Evolutionary conservation across 2,888 invertebrate species (phyloP).

Genomic region (Meteorus colon): DNA sequence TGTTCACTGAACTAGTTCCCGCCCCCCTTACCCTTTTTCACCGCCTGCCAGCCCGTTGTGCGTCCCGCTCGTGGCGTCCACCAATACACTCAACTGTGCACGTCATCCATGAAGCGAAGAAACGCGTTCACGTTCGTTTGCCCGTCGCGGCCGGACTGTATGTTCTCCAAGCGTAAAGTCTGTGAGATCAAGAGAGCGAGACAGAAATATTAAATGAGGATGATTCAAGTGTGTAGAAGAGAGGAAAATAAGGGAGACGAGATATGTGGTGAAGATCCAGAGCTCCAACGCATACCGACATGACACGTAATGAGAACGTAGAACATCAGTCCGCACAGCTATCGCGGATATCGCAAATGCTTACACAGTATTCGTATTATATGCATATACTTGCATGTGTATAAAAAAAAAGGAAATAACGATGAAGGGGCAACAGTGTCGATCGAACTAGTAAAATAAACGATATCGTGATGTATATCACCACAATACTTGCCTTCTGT

Average conservation of each 20-base stretch:
- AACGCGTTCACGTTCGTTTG: slow-evolving; percentile 22
- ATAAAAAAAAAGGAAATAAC: slow-evolving; percentile 6
- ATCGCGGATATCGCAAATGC: slow-evolving; percentile 1
- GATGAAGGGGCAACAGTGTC: slow-evolving; percentile 22
- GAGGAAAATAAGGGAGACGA: slow-evolving; percentile 42
- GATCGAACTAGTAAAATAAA: slow-evolving; percentile 25
- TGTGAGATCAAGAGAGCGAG: neutral
- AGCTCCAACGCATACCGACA: slow-evolving; percentile 69
- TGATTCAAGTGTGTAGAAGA: slow-evolving; percentile 18
- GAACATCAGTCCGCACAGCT: slow-evolving; percentile 59
- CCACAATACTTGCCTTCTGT: slow-evolving; percentile 15
- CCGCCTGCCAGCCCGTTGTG: slow-evolving; percentile 50
- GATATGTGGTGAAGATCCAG: slow-evolving; percentile 39
- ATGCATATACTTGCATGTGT: neutral
- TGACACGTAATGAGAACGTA: slow-evolving; percentile 73
- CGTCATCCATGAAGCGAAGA: slow-evolving; percentile 3
- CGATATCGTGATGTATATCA: slow-evolving; percentile 29
- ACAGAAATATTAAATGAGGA: slow-evolving; percentile 4
- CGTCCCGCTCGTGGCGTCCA: slow-evolving; percentile 47
- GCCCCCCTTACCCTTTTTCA: slow-evolving; percentile 57
- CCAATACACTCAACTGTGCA: slow-evolving; percentile 5
- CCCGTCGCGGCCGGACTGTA: neutral
- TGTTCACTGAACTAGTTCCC: slow-evolving; percentile 73
- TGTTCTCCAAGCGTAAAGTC: slow-evolving; percentile 8
- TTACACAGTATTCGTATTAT: slow-evolving; percentile 8